These are phyloP conservation scores for Callipepla californica DNA, from an alignment of 2,113 vertebrate genomes.

Conservation along the genomic window DNA sequence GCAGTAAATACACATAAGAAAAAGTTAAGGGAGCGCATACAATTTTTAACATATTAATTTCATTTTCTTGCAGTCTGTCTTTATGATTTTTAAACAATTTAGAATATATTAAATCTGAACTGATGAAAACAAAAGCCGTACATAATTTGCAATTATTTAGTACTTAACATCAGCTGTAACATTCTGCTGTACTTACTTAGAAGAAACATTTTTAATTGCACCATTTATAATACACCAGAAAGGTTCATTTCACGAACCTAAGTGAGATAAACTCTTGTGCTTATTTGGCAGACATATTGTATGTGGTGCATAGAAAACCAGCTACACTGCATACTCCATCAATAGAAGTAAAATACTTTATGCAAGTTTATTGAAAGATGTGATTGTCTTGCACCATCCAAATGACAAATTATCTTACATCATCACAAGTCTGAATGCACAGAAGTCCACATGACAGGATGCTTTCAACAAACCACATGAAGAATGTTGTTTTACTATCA, in stretches of 20 bases:
- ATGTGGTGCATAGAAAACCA: constrained; percentile 18
- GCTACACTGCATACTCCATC: constrained; percentile 4
- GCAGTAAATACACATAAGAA: constrained; percentile 74
- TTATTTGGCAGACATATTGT: constrained; percentile 40
- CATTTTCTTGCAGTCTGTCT: constrained; percentile 38
- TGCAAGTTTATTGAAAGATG: constrained; percentile 51
- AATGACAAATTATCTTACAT: constrained; percentile 66
- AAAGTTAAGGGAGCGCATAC: constrained; percentile 59
- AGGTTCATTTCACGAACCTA: constrained; percentile 23
- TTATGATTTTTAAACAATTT: constrained; percentile 64
- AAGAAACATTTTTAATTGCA: constrained; percentile 56
- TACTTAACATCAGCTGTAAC: constrained; percentile 49
- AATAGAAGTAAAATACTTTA: constrained; percentile 30
- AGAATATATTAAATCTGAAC: constrained; percentile 56
- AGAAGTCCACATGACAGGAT: constrained; percentile 51
- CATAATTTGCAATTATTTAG: constrained; percentile 50
- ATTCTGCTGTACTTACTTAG: constrained; percentile 38
- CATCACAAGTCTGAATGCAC: constrained; percentile 63
- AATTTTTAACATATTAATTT: constrained; percentile 56
- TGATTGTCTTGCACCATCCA: constrained; percentile 30
- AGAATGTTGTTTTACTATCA: constrained; percentile 15
- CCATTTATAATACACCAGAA: constrained; percentile 56
- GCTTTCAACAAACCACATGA: constrained; percentile 32
- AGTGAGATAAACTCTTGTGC: constrained; percentile 46
- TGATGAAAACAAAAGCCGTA: constrained; percentile 49